Percentiles rank a stretch among this genome's conserved stretches.
Evolutionary conservation across 2,113 vertebrate genomes (phyloP).

Genomic region (Microtus montanus): DNA sequence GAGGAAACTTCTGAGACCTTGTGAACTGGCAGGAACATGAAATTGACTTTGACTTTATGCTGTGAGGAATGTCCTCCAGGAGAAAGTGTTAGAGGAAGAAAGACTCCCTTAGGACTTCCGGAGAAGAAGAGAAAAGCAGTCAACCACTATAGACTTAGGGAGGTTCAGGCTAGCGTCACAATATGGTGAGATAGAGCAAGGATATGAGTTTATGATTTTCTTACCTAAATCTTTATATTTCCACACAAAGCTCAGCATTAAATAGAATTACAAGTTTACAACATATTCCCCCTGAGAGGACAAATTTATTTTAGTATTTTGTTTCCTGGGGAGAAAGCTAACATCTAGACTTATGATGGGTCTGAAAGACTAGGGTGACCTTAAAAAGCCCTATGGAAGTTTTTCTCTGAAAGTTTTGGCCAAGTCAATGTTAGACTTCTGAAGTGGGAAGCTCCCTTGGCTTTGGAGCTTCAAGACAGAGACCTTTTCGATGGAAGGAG

Average conservation of each 20-base stretch:
- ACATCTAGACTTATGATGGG: accelerated
- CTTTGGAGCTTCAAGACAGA: neutral
- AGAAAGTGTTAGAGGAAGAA: neutral
- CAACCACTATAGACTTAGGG: neutral
- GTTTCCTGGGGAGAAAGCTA: neutral
- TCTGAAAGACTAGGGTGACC: neutral
- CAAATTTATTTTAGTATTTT: neutral
- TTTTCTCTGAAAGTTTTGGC: neutral
- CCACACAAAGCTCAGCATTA: neutral
- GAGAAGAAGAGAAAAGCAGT: neutral
- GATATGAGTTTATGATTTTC: too few species aligned
- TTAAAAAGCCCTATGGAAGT: neutral
- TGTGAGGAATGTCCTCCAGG: neutral
- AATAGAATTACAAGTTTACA: neutral
- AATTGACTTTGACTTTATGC: neutral
- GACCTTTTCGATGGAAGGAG: neutral
- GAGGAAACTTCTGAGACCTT: neutral
- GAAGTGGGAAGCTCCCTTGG: neutral
- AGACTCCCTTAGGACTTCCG: neutral
- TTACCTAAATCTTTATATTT: neutral
- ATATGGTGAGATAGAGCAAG: neutral
- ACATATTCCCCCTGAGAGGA: too few species aligned
- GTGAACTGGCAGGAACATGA: neutral
- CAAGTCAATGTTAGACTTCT: neutral
- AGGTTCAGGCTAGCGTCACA: neutral